Evolutionary conservation across 1,140 invertebrate species (phyloP).

Genomic region (Cotesia typhae): DNA sequence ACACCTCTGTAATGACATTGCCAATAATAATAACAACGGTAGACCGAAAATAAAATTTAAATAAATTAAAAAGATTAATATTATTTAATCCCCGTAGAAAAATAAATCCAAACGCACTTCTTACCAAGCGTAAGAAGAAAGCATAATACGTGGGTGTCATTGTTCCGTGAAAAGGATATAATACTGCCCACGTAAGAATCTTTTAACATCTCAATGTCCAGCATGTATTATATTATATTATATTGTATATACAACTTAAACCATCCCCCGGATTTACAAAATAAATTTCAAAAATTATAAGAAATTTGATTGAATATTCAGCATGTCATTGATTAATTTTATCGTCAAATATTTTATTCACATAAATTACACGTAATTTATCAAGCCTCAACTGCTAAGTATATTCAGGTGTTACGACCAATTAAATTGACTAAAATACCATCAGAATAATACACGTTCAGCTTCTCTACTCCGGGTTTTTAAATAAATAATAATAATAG

Average conservation of each 20-base stretch:
- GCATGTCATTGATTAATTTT: conserved; percentile 10
- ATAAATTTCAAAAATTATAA: neutral
- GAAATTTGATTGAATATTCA: conserved; percentile 2
- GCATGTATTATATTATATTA: too few species aligned
- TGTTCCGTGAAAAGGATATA: neutral
- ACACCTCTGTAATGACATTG: too few species aligned
- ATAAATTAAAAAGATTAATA: too few species aligned
- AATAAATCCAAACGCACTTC: neutral
- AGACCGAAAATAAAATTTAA: too few species aligned
- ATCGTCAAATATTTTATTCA: neutral
- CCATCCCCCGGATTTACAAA: too few species aligned
- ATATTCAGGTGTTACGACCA: conserved; percentile 3
- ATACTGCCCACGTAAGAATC: neutral
- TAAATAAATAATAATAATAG: neutral
- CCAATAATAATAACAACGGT: too few species aligned
- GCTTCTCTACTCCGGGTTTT: neutral
- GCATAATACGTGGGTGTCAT: conserved; percentile 3
- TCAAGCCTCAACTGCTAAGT: too few species aligned
- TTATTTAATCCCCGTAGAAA: too few species aligned
- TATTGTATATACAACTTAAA: too few species aligned
- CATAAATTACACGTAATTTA: too few species aligned
- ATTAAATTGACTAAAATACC: neutral
- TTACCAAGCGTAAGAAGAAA: neutral
- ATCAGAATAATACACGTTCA: neutral
- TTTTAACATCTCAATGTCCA: neutral